phyloP scores from a whole-genome alignment of 2,797 vertebrate genomes.

The Holocentrus rufus region DNA sequence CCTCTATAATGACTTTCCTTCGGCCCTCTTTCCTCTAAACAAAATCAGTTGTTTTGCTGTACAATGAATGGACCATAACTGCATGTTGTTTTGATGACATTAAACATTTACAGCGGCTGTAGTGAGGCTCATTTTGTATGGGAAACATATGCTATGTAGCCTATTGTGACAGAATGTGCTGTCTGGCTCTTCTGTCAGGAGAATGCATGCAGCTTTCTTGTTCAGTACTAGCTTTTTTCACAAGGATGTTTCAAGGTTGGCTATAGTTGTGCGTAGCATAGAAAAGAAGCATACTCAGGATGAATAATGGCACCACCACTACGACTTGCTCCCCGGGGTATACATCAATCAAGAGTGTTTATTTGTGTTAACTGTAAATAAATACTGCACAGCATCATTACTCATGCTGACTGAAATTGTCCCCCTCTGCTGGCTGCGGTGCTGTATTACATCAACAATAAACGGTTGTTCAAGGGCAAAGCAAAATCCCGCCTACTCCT shows the following conservation, averaged over 20 bases:
- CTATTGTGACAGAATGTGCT: background rate
- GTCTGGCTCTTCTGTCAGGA: no score
- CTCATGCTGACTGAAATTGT: constrained; percentile 20
- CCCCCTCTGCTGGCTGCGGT: constrained; percentile 38
- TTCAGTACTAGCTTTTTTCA: background rate
- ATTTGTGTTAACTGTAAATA: constrained; percentile 2
- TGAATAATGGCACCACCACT: constrained; percentile 4
- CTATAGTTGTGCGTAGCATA: background rate
- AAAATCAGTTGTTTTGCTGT: background rate
- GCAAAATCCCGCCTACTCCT: constrained; percentile 35
- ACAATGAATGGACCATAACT: background rate
- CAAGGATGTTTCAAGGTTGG: background rate
- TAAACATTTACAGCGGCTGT: background rate
- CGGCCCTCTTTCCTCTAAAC: background rate
- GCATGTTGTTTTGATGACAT: background rate
- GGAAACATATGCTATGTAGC: no score
- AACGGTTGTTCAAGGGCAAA: constrained; percentile 63
- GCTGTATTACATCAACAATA: constrained; percentile 54
- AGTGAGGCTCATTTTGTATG: background rate
- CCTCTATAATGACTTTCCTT: background rate
- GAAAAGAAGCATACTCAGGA: background rate
- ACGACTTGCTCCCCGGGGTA: background rate
- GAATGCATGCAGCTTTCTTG: no score
- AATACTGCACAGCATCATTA: background rate
- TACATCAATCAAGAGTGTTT: background rate